A percentile compares a stretch with the other conserved stretches of the same genome.
Evolutionary conservation across 2,797 vertebrate genomes (phyloP).

Genomic region (Enteromius viviparus): DNA sequence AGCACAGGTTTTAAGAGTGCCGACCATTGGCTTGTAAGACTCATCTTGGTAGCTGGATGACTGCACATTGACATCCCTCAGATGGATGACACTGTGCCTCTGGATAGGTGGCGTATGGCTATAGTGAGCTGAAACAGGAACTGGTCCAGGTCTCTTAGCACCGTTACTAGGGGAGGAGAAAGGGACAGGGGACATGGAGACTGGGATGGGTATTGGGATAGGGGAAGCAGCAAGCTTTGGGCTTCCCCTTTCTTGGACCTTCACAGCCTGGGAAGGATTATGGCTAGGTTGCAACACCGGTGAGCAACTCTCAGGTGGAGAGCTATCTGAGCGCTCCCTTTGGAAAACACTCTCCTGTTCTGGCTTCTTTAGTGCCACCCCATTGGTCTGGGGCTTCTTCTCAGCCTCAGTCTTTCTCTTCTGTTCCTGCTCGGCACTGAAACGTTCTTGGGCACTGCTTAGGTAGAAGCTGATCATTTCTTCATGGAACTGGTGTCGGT

Average conservation of each 20-base stretch:
- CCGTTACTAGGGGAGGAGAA: constrained; percentile 86
- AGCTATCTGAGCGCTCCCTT: constrained; percentile 84
- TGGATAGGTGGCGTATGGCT: constrained; percentile 94
- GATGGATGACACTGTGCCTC: constrained; percentile 95
- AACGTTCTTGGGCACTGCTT: constrained; percentile 95
- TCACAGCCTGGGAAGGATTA: constrained; percentile 85
- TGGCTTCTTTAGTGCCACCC: constrained; percentile 72
- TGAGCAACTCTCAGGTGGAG: constrained; percentile 88
- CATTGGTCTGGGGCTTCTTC: constrained; percentile 74
- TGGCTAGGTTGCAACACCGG: constrained; percentile 88
- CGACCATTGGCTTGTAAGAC: constrained; percentile 86
- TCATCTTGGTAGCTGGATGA: constrained; percentile 90
- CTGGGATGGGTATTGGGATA: constrained; percentile 67
- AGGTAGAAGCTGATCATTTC: constrained; percentile 99
- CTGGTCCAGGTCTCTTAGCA: constrained; percentile 80
- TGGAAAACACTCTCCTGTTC: constrained; percentile 83
- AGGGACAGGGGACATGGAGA: constrained; percentile 66
- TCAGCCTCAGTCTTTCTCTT: constrained; percentile 84
- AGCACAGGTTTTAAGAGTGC: constrained; percentile 93
- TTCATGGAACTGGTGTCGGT: constrained; percentile 97
- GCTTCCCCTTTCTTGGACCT: constrained; percentile 88
- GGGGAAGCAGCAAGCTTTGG: constrained; percentile 77
- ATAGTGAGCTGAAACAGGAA: constrained; percentile 89
- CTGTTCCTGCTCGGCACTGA: constrained; percentile 96
- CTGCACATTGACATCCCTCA: constrained; percentile 89